Evolutionary conservation across 1,140 invertebrate species (phyloP).

Genomic region (Penaeus japonicus): DNA sequence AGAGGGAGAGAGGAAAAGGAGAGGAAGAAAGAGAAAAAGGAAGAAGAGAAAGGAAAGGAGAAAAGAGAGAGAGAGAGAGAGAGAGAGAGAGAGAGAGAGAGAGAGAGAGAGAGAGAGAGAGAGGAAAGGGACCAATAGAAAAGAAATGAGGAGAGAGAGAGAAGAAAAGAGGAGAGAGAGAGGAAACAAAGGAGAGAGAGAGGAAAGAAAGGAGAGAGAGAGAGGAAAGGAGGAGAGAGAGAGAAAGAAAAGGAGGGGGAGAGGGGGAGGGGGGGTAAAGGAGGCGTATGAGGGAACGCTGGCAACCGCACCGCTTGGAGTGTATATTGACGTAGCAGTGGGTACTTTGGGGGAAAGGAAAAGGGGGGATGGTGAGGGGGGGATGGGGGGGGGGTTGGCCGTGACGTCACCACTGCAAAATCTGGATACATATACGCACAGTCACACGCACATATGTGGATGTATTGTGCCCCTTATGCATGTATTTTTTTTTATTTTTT

Average conservation of each 20-base stretch:
- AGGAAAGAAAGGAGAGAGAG: neutral
- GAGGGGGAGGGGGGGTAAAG: neutral
- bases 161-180: neutral
- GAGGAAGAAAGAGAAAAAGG: neutral
- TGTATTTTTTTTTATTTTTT: neutral
- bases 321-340: neutral
- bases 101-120: no score
- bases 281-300: neutral
- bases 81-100: no score
- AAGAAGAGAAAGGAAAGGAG: no score
- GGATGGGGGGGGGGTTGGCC: no score
- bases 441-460: neutral
- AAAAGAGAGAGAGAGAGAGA: no score
- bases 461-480: neutral
- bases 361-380: no score
- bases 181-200: neutral
- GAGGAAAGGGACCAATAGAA: neutral
- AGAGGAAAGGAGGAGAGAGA: neutral
- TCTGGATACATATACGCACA: neutral
- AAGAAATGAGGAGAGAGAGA: no score
- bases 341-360: neutral
- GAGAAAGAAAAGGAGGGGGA: neutral
- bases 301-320: neutral
- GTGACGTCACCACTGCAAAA: neutral
- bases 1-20: no score